These are phyloP conservation scores for Trichoplusia ni DNA, from an alignment of 1,140 invertebrate genomes.

Conservation along the genomic window DNA sequence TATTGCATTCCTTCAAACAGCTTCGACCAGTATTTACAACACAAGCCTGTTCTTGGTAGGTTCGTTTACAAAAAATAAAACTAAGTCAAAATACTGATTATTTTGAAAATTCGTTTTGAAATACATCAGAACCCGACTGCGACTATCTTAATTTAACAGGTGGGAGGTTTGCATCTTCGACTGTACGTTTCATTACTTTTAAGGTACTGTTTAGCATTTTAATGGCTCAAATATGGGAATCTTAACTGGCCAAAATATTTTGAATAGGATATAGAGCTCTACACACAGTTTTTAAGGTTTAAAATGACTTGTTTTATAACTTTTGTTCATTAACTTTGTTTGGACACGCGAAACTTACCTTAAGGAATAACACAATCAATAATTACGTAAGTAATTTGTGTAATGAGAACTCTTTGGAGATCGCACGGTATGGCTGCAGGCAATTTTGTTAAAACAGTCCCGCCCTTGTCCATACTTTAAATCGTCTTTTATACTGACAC, in stretches of 20 bases:
- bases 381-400: slow-evolving; percentile 5
- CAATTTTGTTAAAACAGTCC: too few relatives aligned
- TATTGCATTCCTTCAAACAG: too few relatives aligned
- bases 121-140: too few relatives aligned
- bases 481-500: too few relatives aligned
- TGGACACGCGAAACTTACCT: not conserved
- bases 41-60: too few relatives aligned
- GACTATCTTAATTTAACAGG: too few relatives aligned
- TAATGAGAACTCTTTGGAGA: slow-evolving; percentile 9
- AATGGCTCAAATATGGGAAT: not conserved
- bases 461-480: too few relatives aligned
- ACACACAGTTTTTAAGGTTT: not conserved
- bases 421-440: not conserved
- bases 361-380: not conserved
- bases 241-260: not conserved
- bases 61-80: too few relatives aligned
- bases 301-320: not conserved
- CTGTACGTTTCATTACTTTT: not conserved
- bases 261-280: not conserved
- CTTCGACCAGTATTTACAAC: too few relatives aligned
- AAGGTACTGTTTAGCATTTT: slow-evolving; percentile 4
- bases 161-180: not conserved
- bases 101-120: too few relatives aligned
- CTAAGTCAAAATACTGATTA: too few relatives aligned
- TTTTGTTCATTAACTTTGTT: not conserved